Base-by-base conservation (phyloP, 1,140 invertebrate genomes). In the Phymastichus coffea region DNA sequence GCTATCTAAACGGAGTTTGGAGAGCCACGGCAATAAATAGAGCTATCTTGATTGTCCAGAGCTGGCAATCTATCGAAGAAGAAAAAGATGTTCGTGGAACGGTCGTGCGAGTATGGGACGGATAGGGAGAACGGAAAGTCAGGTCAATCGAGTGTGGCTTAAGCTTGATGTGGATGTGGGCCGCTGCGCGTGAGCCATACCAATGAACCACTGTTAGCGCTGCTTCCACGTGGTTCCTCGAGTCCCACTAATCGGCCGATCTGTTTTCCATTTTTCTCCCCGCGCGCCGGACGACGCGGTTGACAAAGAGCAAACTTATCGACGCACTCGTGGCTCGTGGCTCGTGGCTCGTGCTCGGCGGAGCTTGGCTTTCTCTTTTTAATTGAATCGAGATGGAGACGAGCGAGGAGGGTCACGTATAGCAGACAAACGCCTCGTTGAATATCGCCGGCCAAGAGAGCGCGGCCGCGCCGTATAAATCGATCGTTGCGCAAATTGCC, bases 241-340 rank as follows among this genome's bases (percentile, higher is more conserved):
- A 67, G 75, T 73, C 70, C 57, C 57, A 69, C 66, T 76, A 76
- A 76, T 76, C 73, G 64, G 47, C 30, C 52, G 61, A 70, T 73
- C 73, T 74, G 63, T 70, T 47, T 67, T 63, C 60, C 55, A 44
- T n/a, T 56, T 63, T 66, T 56, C 63, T 62, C 57, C 37, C 6
- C 14, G 10, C 6, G 20, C 20, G 41, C 41, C n/a, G n/a, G n/a
- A n/a, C n/a, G n/a, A n/a, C n/a, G n/a, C n/a, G n/a, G n/a, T n/a
- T n/a, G n/a, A n/a, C n/a, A n/a, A n/a, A n/a, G n/a, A n/a, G n/a
- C n/a, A n/a, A n/a, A n/a, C n/a, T n/a, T n/a, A n/a, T n/a, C n/a
- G n/a, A n/a, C n/a, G n/a, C n/a, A n/a, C n/a, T n/a, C n/a, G n/a
- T n/a, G n/a, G n/a, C n/a, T n/a, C n/a, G n/a, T n/a, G n/a, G n/a